Evolutionary conservation across 2,113 vertebrate species (phyloP).

Genomic region (Plecturocebus donacophilus): DNA sequence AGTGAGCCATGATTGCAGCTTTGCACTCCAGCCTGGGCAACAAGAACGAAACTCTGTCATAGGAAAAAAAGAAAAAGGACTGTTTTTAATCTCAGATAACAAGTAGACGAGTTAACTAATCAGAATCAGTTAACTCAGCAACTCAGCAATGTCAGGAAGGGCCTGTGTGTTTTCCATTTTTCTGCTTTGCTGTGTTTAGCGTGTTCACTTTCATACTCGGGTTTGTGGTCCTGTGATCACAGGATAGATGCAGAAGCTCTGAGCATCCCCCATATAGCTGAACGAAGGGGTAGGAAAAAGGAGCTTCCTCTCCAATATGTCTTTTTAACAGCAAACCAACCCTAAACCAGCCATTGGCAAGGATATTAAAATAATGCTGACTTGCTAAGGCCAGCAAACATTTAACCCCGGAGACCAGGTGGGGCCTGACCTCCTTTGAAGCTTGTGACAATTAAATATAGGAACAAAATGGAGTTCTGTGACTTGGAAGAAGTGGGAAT

Average conservation of each 20-base stretch:
- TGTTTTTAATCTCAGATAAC: neutral
- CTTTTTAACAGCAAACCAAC: neutral
- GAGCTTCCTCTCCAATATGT: neutral
- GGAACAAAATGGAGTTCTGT: neutral
- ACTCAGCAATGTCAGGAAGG: neutral
- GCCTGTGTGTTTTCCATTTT: neutral
- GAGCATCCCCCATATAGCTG: neutral
- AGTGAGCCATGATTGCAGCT: no score
- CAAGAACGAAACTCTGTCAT: no score
- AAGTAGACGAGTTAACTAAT: neutral
- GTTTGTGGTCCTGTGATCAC: neutral
- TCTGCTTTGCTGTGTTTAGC: neutral
- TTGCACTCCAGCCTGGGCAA: no score
- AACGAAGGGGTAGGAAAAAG: neutral
- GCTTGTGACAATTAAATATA: neutral
- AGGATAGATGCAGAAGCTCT: neutral
- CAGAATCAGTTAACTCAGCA: neutral
- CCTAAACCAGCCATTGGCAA: neutral
- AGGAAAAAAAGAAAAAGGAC: neutral
- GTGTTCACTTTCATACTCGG: neutral
- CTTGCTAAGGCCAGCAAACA: neutral
- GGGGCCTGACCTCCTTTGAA: neutral
- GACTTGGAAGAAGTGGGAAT: neutral
- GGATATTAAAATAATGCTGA: neutral
- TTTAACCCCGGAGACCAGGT: neutral